Evolutionary conservation across 2,797 vertebrate species (phyloP), one percentile per base, ranked within the genome.

Genomic region (Acanthurus tractus): DNA sequence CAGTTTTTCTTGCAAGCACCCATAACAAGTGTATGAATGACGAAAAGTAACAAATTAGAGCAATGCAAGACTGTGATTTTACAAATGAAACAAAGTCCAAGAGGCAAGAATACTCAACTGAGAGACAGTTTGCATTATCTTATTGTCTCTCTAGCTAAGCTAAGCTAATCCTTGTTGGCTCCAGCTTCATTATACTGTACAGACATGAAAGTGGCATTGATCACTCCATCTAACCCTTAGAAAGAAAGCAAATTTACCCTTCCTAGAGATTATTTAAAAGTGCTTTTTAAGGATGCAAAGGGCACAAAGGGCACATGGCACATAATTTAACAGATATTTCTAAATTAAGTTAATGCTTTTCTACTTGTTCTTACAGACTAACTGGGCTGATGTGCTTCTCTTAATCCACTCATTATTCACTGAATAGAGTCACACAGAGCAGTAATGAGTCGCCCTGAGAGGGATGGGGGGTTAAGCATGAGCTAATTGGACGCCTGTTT

Each of bases 381-480:
- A 88, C 66, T 66, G 55, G 63, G 20, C 63, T 74, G 58, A 74
- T 40, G 34, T 42, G 48, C 48, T 49, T 74, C 23, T 61, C 44
- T 20, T 85, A 74, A 79, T 67, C 54, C 46, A 17, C 66, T 84
- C 63, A 62, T 83, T 83, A 78, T 74, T 76, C 61, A 70, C 25
- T 61, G 17, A 66, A 55, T 11, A 36, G 18, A 78, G 57, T 62
- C 38, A 22, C 34, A 13, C 20, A 48, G 42, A 67, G 63, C 23
- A 52, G 13, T 80, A 85, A 81, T 87, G 70, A 78, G 36, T 63
- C 68, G 22, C 74, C 64, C 56, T 68, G 42, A 57, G 20, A 38
- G 25, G 29, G 49, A 34, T 12, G 48, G 18, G 36, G 13, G 23
- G 15, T 55, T 56, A 68, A 3, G 4, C 49, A 38, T 8, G 25